Base-by-base conservation (phyloP, 2,113 vertebrate genomes). In the Brachirus orientalis region DNA sequence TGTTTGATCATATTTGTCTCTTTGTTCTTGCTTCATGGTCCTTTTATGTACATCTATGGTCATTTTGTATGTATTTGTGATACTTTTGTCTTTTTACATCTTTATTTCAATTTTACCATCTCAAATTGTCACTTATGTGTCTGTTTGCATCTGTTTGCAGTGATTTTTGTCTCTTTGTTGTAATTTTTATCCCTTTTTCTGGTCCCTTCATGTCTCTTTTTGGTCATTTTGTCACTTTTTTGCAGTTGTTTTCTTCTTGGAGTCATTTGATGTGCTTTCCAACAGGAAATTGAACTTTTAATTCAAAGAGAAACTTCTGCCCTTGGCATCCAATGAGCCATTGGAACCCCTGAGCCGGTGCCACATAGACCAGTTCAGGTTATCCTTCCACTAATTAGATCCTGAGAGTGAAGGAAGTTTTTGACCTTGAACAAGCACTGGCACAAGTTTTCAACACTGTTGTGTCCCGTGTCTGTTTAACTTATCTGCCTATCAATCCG, bases 401-500 rank as follows among this genome's bases (percentile, higher is more conserved):
- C 7, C 56, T 41, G 20, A 63, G 13, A 58, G 11, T 11, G 46
- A 67, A 54, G 17, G 22, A 22, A 38, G 59, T 51, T 4, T 77
- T 63, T 69, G 72, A 79, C 73, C 82, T 82, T 83, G 69, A 72
- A 11, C 38, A 37, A 59, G 53, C 47, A 16, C 41, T 19, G 72
- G 48, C 53, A 57, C 53, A 77, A 53, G 61, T 71, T 80, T 63
- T 57, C 56, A 65, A 17, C 20, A 1, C 37, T 8, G 7, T 8
- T 13, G 40, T 43, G 48, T 37, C 56, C 55, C 11, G 20, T 16
- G 43, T 72, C 57, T 70, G 66, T 77, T 80, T 80, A 43, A 13
- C 82, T 75, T 58, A 59, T 73, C 65, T 48, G 58, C 33, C 84
- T 37, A 74, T 82, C 81, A 69, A 72, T 83, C 75, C 17, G 10